Evolutionary conservation across 1,140 invertebrate genomes (phyloP).

Genomic region (Hermatobates lingyangjiaoensis): DNA sequence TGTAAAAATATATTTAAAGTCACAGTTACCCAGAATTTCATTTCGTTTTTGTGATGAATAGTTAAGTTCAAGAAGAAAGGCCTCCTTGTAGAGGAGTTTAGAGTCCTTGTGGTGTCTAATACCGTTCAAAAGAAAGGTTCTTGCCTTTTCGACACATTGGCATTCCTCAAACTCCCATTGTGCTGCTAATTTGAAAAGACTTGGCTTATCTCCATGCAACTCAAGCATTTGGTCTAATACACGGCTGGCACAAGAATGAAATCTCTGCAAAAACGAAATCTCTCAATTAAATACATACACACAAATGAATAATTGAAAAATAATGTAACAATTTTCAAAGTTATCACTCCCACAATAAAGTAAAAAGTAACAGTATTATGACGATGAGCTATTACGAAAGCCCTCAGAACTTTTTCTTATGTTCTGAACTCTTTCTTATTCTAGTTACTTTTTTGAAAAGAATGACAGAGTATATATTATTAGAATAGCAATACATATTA

Average conservation of each 20-base stretch:
- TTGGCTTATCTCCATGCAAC: conserved; percentile 48
- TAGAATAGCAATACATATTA: too few species aligned
- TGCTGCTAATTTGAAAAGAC: conserved; percentile 50
- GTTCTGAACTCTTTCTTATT: too few species aligned
- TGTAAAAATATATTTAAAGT: not conserved
- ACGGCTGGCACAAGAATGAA: conserved; percentile 25
- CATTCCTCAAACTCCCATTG: conserved; percentile 52
- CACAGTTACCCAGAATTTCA: conserved; percentile 11
- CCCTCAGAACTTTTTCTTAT: too few species aligned
- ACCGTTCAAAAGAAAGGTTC: conserved; percentile 41
- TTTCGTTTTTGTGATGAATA: conserved; percentile 11
- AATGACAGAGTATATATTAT: too few species aligned
- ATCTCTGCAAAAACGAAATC: conserved; percentile 21
- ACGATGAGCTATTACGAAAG: too few species aligned
- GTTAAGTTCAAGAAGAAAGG: conserved; percentile 24
- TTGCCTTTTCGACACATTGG: conserved; percentile 39
- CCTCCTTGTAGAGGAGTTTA: conserved; percentile 35
- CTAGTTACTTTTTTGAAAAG: too few species aligned
- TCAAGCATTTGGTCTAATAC: conserved; percentile 35
- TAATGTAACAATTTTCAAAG: too few species aligned
- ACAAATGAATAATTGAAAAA: too few species aligned
- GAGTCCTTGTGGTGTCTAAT: conserved; percentile 43
- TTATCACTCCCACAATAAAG: too few species aligned
- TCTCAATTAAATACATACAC: conserved; percentile 2
- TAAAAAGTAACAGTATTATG: too few species aligned